Conservation (phyloP, 2,797 vertebrate genomes). For the Smutsia temminckii region DNA sequence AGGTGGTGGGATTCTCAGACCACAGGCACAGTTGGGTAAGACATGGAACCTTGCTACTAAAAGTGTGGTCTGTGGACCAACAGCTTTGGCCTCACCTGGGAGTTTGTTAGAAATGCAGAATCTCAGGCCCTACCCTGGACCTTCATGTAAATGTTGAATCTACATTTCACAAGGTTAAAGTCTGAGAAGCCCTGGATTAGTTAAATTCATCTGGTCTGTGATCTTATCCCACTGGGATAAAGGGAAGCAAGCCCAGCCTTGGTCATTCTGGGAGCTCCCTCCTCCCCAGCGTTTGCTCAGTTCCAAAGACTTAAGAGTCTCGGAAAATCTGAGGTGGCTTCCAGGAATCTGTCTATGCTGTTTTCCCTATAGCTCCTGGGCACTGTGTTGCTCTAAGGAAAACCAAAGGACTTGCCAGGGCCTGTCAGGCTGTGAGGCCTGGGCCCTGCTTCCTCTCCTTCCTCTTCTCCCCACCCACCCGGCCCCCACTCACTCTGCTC, state of each 20-base stretch:
- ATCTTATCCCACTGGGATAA: not conserved
- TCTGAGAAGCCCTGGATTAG: not conserved
- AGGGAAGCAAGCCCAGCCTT: not conserved
- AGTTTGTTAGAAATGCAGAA: not conserved
- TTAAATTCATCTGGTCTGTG: not conserved
- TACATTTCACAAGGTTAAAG: not conserved
- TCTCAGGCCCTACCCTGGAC: not conserved
- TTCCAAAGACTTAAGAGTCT: not conserved
- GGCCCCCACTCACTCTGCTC: not conserved
- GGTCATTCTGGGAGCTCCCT: not conserved
- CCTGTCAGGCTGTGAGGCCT: too few relatives aligned
- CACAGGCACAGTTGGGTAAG: not conserved
- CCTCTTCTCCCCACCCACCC: too few relatives aligned
- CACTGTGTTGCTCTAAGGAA: not conserved
- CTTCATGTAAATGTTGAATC: not conserved
- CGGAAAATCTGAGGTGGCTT: not conserved
- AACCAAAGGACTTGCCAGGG: not conserved
- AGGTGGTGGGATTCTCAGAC: not conserved
- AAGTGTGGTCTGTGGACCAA: not conserved
- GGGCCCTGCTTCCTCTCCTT: not conserved
- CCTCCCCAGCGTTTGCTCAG: not conserved
- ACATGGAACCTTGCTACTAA: too few relatives aligned
- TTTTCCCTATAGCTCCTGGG: not conserved
- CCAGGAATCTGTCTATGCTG: not conserved
- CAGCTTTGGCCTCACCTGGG: not conserved